Base-by-base conservation (phyloP, 1,140 invertebrate genomes). In the Gryllus bimaculatus region DNA sequence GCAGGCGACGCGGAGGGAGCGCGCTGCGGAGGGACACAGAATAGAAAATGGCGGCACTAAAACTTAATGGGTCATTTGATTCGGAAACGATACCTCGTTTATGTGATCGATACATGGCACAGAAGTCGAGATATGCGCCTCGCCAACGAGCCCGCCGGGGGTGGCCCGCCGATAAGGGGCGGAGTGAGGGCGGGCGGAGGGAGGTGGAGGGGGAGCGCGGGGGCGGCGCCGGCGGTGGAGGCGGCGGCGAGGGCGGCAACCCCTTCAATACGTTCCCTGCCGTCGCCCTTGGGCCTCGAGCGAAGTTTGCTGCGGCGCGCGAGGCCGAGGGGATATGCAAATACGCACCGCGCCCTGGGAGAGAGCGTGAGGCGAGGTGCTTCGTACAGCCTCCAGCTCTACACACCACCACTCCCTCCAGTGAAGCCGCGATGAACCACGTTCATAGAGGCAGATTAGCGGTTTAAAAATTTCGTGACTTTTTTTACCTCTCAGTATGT, bases 61-160 rank as follows among this genome's bases (percentile, higher is more conserved):
- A 79, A 79, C 73, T 39, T 74, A 79, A 79, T 79, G 78, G 78
- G 74, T 79, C 78, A 79, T 79, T 79, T 79, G 78, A 79, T 79
- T 79, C 78, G 78, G 78, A 79, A 79, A 66, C 78, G 78, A 79
- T 79, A 79, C 26, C 78, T 79, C 78, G 78, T 79, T 79, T 79
- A 79, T 79, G 74, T 79, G 78, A 74, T 79, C 78, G 78, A 79
- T 79, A 79, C 74, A 79, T 79, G 39, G 78, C 78, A 49, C 73
- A 79, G 21, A 66, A 66, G 54, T 66, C 54, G 54, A 74, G 78
- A 79, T 79, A 75, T 75, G 73, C n/a, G n/a, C 47, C 73, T 74
- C 74, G 78, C 76, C 47, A 77, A 77, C 48, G 76, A 77, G 47
- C 76, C 47, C 76, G 48, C 48, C 39, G 47, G 54, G 47, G 48